Conservation (phyloP, 2,113 vertebrate genomes). For the Taxidea taxus region DNA sequence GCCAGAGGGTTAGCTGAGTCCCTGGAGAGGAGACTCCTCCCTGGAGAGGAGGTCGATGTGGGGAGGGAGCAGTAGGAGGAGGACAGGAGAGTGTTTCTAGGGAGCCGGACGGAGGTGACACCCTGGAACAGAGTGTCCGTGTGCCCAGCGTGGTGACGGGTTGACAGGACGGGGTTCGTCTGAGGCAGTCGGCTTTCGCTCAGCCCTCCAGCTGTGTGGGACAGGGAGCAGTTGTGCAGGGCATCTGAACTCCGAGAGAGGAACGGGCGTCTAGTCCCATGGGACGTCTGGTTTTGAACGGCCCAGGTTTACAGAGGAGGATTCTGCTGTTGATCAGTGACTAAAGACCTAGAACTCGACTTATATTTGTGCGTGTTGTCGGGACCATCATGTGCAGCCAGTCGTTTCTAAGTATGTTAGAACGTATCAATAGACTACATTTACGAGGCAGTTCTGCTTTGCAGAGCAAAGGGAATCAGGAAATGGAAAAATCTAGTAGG, state of each 20-base stretch:
- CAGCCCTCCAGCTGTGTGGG: background rate
- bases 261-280: accelerated
- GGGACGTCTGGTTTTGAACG: background rate
- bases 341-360: too few species aligned
- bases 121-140: accelerated
- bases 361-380: background rate
- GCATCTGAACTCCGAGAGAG: accelerated
- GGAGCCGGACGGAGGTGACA: accelerated
- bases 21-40: accelerated
- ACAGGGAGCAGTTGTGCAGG: accelerated
- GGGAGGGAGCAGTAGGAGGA: accelerated
- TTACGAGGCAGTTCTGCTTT: background rate
- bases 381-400: accelerated
- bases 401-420: too few species aligned
- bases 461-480: background rate
- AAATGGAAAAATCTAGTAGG: too few species aligned
- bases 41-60: accelerated
- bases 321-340: background rate
- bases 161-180: background rate
- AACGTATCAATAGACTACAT: background rate
- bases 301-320: too few species aligned
- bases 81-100: too few species aligned
- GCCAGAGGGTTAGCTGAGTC: background rate
- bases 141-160: accelerated
- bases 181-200: background rate